phyloP scores from a whole-genome alignment of 2,797 vertebrate genomes.

The Anguilla obscura region DNA sequence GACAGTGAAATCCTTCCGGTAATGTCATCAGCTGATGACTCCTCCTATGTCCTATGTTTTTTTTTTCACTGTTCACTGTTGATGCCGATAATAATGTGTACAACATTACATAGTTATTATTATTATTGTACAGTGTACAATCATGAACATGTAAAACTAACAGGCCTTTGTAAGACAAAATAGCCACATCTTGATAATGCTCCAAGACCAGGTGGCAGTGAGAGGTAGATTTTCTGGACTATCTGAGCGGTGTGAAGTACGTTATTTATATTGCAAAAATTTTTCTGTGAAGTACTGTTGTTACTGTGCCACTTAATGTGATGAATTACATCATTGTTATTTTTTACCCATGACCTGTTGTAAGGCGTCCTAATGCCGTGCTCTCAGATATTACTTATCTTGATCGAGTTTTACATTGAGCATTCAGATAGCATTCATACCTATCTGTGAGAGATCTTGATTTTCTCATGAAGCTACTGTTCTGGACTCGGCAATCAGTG shows the following conservation, averaged over 20 bases:
- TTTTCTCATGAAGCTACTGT: constrained; percentile 38
- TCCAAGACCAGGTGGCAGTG: not conserved
- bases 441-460: constrained; percentile 31
- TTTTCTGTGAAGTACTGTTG: not conserved
- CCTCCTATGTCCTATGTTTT: not conserved
- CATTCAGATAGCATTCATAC: not conserved
- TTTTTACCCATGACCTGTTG: constrained; percentile 53
- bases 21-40: constrained; percentile 45
- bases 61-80: not conserved
- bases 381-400: constrained; percentile 39
- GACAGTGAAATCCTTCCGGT: constrained; percentile 46
- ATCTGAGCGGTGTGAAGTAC: not conserved
- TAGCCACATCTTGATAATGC: not conserved
- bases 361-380: constrained; percentile 42
- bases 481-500: constrained; percentile 43
- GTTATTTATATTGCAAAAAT: not conserved
- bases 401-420: constrained; percentile 45
- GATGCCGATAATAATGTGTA: not conserved
- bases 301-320: not conserved
- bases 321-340: not conserved
- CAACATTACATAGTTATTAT: not conserved
- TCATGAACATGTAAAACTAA: not conserved
- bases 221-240: not conserved
- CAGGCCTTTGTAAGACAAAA: not conserved
- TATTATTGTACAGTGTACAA: constrained; percentile 4